phyloP scores from a whole-genome alignment of 2,113 vertebrate species.

The Amphilophus citrinellus region DNA sequence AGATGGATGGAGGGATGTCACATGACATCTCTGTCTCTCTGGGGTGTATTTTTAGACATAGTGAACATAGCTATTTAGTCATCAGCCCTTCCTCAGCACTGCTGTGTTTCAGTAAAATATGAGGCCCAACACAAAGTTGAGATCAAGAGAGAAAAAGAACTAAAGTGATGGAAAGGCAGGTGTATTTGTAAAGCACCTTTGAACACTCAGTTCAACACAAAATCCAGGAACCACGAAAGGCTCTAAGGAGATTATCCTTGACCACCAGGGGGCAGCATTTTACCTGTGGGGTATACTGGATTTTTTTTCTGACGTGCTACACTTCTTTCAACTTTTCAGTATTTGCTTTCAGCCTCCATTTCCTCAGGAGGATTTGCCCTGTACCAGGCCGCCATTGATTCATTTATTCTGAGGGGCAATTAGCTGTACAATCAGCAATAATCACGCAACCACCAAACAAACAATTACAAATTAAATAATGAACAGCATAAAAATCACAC shows the following conservation, averaged over 20 bases:
- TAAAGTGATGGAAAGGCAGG: neutral
- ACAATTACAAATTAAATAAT: too few species aligned
- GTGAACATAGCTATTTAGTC: neutral
- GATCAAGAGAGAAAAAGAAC: neutral
- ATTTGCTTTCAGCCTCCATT: too few species aligned
- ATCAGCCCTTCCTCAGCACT: neutral
- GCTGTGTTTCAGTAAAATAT: neutral
- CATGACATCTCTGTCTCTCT: neutral
- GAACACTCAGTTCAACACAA: neutral
- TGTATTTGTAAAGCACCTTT: neutral
- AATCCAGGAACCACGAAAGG: rapidly evolving
- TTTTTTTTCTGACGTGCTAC: too few species aligned
- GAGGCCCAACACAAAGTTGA: neutral
- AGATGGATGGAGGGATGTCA: neutral
- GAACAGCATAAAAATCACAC: too few species aligned
- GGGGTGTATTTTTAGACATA: constrained; percentile 36
- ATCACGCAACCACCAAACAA: too few species aligned
- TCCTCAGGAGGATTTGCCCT: too few species aligned
- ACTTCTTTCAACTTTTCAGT: too few species aligned
- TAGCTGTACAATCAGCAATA: too few species aligned
- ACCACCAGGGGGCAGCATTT: neutral
- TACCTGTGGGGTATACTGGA: too few species aligned
- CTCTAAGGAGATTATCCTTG: neutral
- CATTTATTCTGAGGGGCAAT: too few species aligned
- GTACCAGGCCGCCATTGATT: too few species aligned